Evolutionary conservation across 2,888 invertebrate genomes (phyloP).

Genomic region (Pasiphila rectangulata): DNA sequence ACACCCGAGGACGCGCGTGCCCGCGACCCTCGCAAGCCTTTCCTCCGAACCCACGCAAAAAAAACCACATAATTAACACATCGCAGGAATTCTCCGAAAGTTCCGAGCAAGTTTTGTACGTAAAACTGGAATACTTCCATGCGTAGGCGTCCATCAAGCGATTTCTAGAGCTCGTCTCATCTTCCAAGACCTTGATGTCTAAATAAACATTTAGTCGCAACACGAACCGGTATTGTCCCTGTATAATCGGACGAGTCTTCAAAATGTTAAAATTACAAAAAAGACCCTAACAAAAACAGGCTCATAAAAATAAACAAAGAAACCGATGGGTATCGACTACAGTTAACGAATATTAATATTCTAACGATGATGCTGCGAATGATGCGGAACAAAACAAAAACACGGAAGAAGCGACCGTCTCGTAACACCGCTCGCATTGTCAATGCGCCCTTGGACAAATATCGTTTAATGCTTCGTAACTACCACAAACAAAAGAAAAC

Average conservation of each 20-base stretch:
- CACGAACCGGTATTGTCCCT: constrained; percentile 39
- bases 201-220: constrained; percentile 23
- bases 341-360: constrained; percentile 69
- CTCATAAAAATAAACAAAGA: constrained; percentile 52
- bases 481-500: constrained; percentile 23
- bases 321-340: constrained; percentile 37
- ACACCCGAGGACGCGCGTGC: constrained; percentile 47
- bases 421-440: constrained; percentile 53
- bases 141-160: constrained; percentile 1
- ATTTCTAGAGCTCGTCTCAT: constrained; percentile 5
- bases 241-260: constrained; percentile 30
- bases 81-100: constrained; percentile 5
- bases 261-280: constrained; percentile 43
- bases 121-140: constrained; percentile 8
- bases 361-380: constrained; percentile 58
- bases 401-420: constrained; percentile 61
- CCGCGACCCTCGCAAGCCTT: constrained; percentile 4
- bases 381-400: constrained; percentile 68
- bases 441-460: constrained; percentile 62
- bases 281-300: constrained; percentile 40
- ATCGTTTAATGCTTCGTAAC: constrained; percentile 47
- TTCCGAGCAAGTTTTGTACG: not conserved
- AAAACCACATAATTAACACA: constrained; percentile 13
- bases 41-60: constrained; percentile 19
- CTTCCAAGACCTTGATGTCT: constrained; percentile 33